Evolutionary conservation across 2,888 invertebrate genomes (phyloP).

Genomic region (Ophonus ardosiacus): DNA sequence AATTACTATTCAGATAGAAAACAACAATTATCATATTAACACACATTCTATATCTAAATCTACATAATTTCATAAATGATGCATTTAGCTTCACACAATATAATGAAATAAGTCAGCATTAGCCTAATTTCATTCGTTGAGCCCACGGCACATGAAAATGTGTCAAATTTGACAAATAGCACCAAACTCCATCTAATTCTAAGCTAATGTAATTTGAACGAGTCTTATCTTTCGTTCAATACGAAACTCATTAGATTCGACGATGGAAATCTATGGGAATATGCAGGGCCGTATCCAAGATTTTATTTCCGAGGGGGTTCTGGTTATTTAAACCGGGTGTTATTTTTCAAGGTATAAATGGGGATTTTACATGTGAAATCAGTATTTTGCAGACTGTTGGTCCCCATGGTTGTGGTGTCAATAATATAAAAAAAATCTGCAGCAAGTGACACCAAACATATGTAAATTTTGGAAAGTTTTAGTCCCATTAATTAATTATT

Average conservation of each 20-base stretch:
- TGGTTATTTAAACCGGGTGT: too few relatives aligned
- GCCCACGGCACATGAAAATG: conserved; percentile 6
- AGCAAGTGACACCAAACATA: too few relatives aligned
- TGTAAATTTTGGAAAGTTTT: too few relatives aligned
- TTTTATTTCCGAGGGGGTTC: too few relatives aligned
- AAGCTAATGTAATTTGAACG: conserved; percentile 32
- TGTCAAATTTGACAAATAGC: conserved; percentile 40
- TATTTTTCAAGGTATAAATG: too few relatives aligned
- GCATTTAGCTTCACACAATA: conserved; percentile 8
- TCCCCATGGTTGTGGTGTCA: too few relatives aligned
- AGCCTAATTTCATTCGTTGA: conserved; percentile 17
- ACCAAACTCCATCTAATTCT: conserved; percentile 23
- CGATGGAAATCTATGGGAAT: conserved; percentile 15
- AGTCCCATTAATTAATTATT: too few relatives aligned
- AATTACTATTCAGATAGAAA: conserved; percentile 22
- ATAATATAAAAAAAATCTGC: too few relatives aligned
- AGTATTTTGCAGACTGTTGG: too few relatives aligned
- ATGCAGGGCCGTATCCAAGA: too few relatives aligned
- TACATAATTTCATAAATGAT: conserved; percentile 37
- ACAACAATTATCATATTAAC: conserved; percentile 34
- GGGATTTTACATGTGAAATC: too few relatives aligned
- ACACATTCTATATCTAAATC: conserved; percentile 20
- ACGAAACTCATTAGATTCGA: conserved; percentile 13
- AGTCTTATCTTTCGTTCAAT: conserved; percentile 34
- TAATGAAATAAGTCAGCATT: conserved; percentile 35